Conservation (phyloP, 2,888 invertebrate species). For the Autographa pulchrina region DNA sequence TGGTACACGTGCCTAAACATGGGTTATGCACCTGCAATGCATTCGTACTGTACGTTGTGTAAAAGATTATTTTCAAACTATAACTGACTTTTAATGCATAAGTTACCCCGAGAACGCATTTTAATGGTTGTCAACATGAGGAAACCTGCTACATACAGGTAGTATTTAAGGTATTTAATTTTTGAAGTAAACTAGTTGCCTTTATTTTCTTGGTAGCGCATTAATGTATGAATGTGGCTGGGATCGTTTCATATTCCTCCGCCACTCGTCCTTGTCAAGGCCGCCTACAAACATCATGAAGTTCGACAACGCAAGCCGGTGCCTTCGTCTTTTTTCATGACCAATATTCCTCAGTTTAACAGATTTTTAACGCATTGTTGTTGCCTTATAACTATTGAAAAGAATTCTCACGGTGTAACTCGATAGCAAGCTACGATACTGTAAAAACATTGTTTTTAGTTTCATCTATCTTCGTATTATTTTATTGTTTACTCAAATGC, state of each 20-base stretch:
- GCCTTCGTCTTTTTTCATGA: conserved; percentile 31
- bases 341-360: conserved; percentile 20
- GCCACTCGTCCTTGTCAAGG: conserved; percentile 31
- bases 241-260: background rate
- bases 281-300: conserved; percentile 10
- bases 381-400: background rate
- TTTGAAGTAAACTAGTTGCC: background rate
- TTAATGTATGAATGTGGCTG: background rate
- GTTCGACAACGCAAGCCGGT: background rate
- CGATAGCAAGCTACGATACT: background rate
- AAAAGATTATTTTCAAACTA: conserved; percentile 16
- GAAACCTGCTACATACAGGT: conserved; percentile 5
- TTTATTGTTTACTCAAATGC: conserved; percentile 2
- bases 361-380: conserved; percentile 11
- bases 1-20: conserved; percentile 7
- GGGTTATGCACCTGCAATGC: conserved; percentile 16
- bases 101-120: background rate
- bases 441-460: background rate
- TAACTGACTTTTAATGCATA: conserved; percentile 3
- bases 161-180: conserved; percentile 6
- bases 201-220: conserved; percentile 10
- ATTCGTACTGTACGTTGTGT: conserved; percentile 10
- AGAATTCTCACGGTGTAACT: background rate
- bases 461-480: background rate
- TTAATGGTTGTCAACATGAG: background rate